Evolutionary conservation across 2,888 invertebrate species (phyloP).

Genomic region (Pardosa pseudoannulata): DNA sequence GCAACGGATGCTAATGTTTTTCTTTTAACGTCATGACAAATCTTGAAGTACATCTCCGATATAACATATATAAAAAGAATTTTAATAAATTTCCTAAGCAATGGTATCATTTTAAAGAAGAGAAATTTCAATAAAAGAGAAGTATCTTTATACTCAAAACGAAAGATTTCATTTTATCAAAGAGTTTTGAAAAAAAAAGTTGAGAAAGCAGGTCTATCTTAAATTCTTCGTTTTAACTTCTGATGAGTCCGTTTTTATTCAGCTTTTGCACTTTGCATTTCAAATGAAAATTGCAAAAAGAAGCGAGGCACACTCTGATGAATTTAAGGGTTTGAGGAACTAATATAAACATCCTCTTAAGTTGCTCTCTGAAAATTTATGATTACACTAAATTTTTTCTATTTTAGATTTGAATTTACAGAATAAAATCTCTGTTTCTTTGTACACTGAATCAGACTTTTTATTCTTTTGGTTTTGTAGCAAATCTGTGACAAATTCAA

Average conservation of each 20-base stretch:
- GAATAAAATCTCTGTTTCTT: too few species aligned
- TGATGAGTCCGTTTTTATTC: slow-evolving; percentile 46
- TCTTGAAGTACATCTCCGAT: not conserved
- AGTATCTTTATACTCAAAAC: not conserved
- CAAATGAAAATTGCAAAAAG: slow-evolving; percentile 38
- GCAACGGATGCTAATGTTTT: not conserved
- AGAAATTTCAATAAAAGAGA: not conserved
- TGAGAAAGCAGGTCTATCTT: slow-evolving; percentile 19
- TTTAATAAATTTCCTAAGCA: not conserved
- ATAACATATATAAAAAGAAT: not conserved
- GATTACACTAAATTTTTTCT: too few species aligned
- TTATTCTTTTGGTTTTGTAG: too few species aligned
- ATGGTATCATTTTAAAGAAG: not conserved
- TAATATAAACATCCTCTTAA: too few species aligned
- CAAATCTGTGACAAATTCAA: too few species aligned
- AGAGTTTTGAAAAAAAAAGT: too few species aligned
- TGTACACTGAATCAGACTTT: too few species aligned
- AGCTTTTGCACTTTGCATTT: slow-evolving; percentile 53
- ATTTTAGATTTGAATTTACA: too few species aligned
- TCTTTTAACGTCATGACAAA: not conserved
- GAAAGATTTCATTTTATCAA: not conserved
- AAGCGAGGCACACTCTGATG: slow-evolving; percentile 50
- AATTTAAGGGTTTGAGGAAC: slow-evolving; percentile 27
- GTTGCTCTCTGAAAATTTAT: too few species aligned
- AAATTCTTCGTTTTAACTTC: slow-evolving; percentile 32